Evolutionary conservation across 2,113 vertebrate species (phyloP), one percentile per base, ranked within the genome.

Genomic region (Anser cygnoides): DNA sequence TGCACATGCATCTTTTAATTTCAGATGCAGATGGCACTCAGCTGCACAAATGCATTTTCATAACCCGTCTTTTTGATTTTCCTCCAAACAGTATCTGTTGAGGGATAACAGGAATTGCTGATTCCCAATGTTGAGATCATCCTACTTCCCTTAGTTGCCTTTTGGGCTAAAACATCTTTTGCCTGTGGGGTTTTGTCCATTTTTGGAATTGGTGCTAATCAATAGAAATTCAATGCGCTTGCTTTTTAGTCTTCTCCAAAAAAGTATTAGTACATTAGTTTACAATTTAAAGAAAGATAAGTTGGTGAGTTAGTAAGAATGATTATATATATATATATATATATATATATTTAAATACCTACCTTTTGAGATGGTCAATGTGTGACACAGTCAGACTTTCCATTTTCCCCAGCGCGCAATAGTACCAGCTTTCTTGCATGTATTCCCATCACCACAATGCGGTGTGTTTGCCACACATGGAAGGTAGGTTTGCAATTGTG

Each of bases 91-190:
- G 35, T 28, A 10, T 52, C 84, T 28, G 6, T 3, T 14, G 14
- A 77, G 28, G 57, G 20, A 61, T 37, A 78, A 81, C 43, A 58
- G 81, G 80, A 81, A 26, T 39, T 59, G 55, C 75, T 52, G 39
- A 66, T 87, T 92, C 46, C 61, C 29, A 6, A 6, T 28, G 26
- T 33, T 85, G 52, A 71, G 59, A 63, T 87, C 39, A 19, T 35
- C 68, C 29, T 46, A 13, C 68, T 80, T 86, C 59, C 79, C 6
- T 76, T 62, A 57, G 55, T 91, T 68, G 43, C 31, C 62, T 91
- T 96, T 74, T 55, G 90, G 37, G 58, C 41, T 55, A 95, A 90
- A 62, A 39, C 67, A 83, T 87, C 37, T 49, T 91, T 65, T 79
- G 25, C 41, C 39, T 74, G 33, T 84, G 33, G 46, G 52, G 13